phyloP scores from a whole-genome alignment of 2,113 vertebrate genomes.

The Sphyrna mokarran region DNA sequence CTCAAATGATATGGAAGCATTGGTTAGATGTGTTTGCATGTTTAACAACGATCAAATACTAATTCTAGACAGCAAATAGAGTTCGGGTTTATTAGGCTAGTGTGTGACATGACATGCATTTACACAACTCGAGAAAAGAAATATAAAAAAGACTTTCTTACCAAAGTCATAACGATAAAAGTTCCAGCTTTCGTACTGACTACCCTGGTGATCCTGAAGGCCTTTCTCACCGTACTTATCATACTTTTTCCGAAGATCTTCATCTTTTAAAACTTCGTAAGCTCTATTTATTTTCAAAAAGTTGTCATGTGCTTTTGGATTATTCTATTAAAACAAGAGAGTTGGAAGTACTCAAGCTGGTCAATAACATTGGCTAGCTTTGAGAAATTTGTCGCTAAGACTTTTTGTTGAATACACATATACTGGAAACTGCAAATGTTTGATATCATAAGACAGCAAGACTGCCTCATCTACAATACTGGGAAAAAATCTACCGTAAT shows the following conservation, averaged over 20 bases:
- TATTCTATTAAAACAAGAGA: conserved; percentile 64
- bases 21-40: neutral
- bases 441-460: neutral
- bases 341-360: conserved; percentile 36
- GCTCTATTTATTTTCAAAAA: conserved; percentile 92
- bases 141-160: conserved; percentile 46
- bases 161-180: conserved; percentile 95
- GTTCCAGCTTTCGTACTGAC: conserved; percentile 92
- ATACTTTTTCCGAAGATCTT: conserved; percentile 91
- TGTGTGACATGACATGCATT: neutral
- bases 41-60: neutral
- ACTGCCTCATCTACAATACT: neutral
- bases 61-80: neutral
- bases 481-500: neutral
- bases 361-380: neutral
- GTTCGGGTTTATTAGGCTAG: neutral
- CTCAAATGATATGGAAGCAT: neutral
- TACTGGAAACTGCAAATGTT: neutral
- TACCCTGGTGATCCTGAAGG: conserved; percentile 78
- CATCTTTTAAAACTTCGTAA: conserved; percentile 95
- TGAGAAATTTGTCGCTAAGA: neutral
- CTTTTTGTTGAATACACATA: neutral
- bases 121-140: neutral
- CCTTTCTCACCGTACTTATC: conserved; percentile 97
- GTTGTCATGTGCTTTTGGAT: conserved; percentile 79